Conservation (phyloP, 2,888 invertebrate species). For the Ophion slaviceki region DNA sequence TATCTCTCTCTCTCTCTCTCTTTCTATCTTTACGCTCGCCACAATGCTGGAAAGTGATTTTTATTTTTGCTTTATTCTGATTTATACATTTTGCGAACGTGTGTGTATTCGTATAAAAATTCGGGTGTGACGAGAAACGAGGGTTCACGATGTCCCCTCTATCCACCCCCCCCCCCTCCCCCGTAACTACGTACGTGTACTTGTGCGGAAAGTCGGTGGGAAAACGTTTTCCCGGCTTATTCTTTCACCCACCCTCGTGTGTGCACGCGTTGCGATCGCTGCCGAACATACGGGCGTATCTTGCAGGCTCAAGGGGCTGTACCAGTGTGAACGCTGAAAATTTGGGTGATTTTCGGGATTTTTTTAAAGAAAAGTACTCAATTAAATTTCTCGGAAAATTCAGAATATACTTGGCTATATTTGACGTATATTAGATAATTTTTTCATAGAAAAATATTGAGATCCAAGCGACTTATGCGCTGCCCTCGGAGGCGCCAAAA, state of each 20-base stretch:
- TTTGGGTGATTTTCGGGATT: no score
- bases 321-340: no score
- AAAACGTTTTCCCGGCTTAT: constrained; percentile 52
- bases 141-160: constrained; percentile 49
- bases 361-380: no score
- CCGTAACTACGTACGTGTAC: constrained; percentile 1
- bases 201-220: constrained; percentile 39
- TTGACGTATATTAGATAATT: no score
- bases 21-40: constrained; percentile 66
- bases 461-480: no score
- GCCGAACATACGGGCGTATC: constrained; percentile 14
- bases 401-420: no score
- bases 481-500: no score
- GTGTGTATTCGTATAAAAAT: constrained; percentile 48
- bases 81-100: constrained; percentile 75
- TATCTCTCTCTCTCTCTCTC: constrained; percentile 48
- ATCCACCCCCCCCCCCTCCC: not conserved
- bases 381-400: no score
- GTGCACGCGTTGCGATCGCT: not conserved
- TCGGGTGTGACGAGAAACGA: constrained; percentile 59
- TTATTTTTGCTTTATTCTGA: constrained; percentile 83
- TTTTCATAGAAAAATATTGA: no score
- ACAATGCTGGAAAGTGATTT: constrained; percentile 83
- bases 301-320: no score
- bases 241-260: constrained; percentile 42